Percentiles rank a stretch among this genome's conserved stretches.
Evolutionary conservation across 2,888 invertebrate species (phyloP).

Genomic region (Baronia brevicornis): DNA sequence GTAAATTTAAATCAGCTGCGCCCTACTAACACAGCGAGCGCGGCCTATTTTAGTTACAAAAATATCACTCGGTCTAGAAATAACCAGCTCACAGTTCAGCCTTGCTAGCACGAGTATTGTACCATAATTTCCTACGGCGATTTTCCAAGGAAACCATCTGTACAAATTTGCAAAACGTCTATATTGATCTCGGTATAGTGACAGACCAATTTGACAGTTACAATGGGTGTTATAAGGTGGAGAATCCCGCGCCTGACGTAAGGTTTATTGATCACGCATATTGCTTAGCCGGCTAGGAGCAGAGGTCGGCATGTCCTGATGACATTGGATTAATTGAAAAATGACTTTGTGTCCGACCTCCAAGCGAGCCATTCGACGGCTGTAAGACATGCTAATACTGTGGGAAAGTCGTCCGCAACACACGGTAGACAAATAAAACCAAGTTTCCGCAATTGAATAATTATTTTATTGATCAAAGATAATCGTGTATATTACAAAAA

Average conservation of each 20-base stretch:
- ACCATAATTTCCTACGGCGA: conserved; percentile 3
- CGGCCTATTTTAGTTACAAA: conserved; percentile 34
- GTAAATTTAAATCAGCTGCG: conserved; percentile 38
- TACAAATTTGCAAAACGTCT: conserved; percentile 43
- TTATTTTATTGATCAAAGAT: conserved; percentile 56
- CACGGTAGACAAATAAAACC: conserved; percentile 23
- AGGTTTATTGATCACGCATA: conserved; percentile 24
- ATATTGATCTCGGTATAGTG: conserved; percentile 22
- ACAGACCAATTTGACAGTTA: conserved; percentile 31
- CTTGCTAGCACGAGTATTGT: conserved; percentile 4
- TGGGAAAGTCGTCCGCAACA: conserved; percentile 36
- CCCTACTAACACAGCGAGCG: conserved; percentile 33
- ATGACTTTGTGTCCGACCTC: conserved; percentile 62
- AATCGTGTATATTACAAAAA: conserved; percentile 43
- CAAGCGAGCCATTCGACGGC: conserved; percentile 42
- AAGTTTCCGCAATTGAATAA: conserved; percentile 34
- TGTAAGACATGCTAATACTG: conserved; percentile 38
- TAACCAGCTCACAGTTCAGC: conserved; percentile 1
- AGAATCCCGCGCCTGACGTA: conserved; percentile 28
- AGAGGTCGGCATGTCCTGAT: conserved; percentile 57
- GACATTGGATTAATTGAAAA: conserved; percentile 70
- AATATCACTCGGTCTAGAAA: conserved; percentile 22
- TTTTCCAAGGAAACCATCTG: conserved; percentile 35
- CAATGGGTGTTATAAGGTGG: conserved; percentile 29
- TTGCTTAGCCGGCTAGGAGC: conserved; percentile 34